Percentiles rank a stretch among this genome's conserved stretches.
phyloP scores from a whole-genome alignment of 2,888 invertebrate genomes.

The Xanthorhoe designata region DNA sequence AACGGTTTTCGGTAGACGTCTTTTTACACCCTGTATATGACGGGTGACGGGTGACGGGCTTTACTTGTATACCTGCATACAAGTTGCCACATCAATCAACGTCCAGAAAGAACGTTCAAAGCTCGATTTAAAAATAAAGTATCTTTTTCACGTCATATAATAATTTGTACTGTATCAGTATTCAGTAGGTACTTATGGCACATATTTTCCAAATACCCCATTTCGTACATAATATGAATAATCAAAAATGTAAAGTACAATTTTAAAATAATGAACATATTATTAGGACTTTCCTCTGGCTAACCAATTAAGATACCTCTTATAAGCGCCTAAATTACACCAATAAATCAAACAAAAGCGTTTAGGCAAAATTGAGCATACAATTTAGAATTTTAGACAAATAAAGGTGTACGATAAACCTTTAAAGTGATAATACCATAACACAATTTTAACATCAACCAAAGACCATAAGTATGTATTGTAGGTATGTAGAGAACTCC shows the following conservation, averaged over 20 bases:
- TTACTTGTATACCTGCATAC: neutral
- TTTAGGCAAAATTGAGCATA: neutral
- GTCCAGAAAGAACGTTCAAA: neutral
- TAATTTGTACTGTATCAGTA: conserved; percentile 12
- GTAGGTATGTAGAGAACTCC: no score
- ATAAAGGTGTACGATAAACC: no score
- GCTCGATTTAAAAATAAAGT: neutral
- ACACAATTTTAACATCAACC: no score
- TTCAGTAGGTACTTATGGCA: no score
- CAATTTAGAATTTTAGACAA: no score
- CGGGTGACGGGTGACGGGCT: no score
- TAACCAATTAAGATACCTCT: neutral
- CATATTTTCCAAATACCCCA: neutral
- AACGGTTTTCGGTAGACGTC: no score
- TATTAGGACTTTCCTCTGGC: neutral
- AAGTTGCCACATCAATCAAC: neutral
- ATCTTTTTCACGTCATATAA: neutral
- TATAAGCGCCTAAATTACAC: neutral
- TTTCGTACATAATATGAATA: neutral
- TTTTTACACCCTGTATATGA: no score
- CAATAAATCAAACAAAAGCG: neutral
- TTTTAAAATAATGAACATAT: neutral
- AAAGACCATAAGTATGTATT: no score
- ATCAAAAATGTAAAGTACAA: no score
- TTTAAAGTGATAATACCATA: no score